phyloP scores from a whole-genome alignment of 1,140 invertebrate genomes.

The Pogonognathellus flavescens region DNA sequence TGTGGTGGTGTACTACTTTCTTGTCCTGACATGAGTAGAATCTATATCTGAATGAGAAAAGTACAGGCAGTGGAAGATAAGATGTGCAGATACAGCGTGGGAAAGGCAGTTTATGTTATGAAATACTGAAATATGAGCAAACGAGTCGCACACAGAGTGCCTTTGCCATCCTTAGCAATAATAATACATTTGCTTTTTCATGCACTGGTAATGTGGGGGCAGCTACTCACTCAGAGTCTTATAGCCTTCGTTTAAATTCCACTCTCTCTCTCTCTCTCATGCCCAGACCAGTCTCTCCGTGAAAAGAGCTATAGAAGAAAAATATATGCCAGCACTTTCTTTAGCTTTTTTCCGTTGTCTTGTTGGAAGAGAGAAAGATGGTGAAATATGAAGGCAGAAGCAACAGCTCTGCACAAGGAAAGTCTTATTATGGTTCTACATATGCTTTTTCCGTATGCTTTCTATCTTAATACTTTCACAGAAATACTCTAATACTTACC shows the following conservation, averaged over 20 bases:
- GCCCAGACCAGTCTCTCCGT: no score
- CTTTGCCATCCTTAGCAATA: no score
- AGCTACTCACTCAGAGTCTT: not conserved
- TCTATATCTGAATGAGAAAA: not conserved
- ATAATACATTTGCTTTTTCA: no score
- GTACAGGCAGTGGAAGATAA: not conserved
- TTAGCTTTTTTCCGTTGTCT: constrained; percentile 15
- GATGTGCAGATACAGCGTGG: constrained; percentile 27
- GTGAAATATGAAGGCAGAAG: constrained; percentile 37
- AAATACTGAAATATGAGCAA: constrained; percentile 42
- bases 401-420: not conserved
- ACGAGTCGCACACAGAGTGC: not conserved
- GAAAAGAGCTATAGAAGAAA: not conserved
- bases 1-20: no score
- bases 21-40: not conserved
- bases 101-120: constrained; percentile 42
- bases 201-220: no score
- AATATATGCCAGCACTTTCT: constrained; percentile 2
- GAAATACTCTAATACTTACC: not conserved
- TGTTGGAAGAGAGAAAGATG: constrained; percentile 12
- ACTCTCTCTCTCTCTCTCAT: constrained; percentile 18
- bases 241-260: constrained; percentile 32
- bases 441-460: not conserved
- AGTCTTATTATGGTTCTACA: not conserved
- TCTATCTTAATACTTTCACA: not conserved